Percentiles rank a stretch among this genome's conserved stretches.
Conservation (phyloP, 2,797 vertebrate genomes). For the Oryzias dopingdopingensis region DNA sequence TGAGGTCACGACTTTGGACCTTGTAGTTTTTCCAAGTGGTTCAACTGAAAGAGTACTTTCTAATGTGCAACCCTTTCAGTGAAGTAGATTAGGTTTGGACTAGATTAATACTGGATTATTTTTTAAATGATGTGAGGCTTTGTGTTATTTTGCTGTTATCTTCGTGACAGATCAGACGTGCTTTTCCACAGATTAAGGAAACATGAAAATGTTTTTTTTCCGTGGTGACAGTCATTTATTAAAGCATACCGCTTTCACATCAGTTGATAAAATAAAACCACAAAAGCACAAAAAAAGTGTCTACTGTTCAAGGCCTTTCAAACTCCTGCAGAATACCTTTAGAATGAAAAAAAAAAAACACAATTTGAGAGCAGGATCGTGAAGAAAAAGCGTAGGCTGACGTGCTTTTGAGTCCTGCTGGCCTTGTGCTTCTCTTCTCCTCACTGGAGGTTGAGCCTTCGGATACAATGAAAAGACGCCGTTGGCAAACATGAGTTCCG, state of each 20-base stretch:
- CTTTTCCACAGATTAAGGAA: no score
- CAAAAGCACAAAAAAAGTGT: not conserved
- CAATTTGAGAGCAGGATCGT: conserved; percentile 14
- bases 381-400: conserved; percentile 38
- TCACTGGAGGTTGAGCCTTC: conserved; percentile 74
- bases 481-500: conserved; percentile 58
- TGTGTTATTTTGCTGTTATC: no score
- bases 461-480: conserved; percentile 70
- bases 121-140: no score
- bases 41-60: no score
- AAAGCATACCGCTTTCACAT: not conserved
- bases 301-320: conserved; percentile 5
- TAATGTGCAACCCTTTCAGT: no score
- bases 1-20: no score
- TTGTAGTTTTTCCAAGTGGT: no score
- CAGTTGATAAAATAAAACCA: not conserved
- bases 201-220: no score
- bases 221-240: not conserved
- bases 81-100: no score
- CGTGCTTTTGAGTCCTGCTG: conserved; percentile 38
- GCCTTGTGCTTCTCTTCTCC: conserved; percentile 76
- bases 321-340: conserved; percentile 19
- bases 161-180: no score
- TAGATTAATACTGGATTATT: no score
- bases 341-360: conserved; percentile 22